These are phyloP conservation scores for Crax fasciolata DNA, from an alignment of 2,797 vertebrate species.

Conservation along the genomic window DNA sequence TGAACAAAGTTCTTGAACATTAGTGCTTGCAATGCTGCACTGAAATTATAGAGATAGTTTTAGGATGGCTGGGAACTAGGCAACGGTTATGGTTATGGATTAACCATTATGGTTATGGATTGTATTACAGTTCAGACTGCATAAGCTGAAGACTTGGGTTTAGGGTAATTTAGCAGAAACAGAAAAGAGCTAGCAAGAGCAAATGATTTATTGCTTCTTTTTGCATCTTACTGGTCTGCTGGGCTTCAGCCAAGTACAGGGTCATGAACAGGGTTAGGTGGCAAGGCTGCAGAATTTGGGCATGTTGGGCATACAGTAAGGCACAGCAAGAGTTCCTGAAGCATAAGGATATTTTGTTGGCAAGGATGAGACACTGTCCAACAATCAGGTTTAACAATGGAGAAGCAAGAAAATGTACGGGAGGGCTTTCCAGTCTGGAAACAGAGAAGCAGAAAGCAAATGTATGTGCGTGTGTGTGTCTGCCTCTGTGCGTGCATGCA, in stretches of 20 bases:
- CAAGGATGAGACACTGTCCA: neutral
- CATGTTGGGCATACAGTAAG: neutral
- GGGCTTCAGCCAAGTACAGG: neutral
- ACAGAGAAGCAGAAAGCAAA: neutral
- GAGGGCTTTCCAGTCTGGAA: neutral
- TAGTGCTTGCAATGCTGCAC: neutral
- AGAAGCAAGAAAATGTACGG: neutral
- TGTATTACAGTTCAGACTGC: neutral
- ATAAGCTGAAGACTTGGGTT: neutral
- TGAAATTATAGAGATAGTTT: neutral
- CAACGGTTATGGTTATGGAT: neutral
- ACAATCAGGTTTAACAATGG: neutral
- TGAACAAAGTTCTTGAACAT: fast-evolving
- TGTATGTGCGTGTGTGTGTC: fast-evolving
- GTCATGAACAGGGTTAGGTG: neutral
- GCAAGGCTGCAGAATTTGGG: neutral
- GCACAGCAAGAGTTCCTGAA: neutral
- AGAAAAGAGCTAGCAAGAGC: neutral
- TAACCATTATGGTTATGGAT: neutral
- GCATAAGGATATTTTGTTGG: neutral
- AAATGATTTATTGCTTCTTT: neutral
- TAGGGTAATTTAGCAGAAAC: neutral
- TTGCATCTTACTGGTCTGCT: neutral
- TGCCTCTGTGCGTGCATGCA: fast-evolving
- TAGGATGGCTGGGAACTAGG: neutral